Evolutionary conservation across 2,888 invertebrate genomes (phyloP).

Genomic region (Lithophane socia): DNA sequence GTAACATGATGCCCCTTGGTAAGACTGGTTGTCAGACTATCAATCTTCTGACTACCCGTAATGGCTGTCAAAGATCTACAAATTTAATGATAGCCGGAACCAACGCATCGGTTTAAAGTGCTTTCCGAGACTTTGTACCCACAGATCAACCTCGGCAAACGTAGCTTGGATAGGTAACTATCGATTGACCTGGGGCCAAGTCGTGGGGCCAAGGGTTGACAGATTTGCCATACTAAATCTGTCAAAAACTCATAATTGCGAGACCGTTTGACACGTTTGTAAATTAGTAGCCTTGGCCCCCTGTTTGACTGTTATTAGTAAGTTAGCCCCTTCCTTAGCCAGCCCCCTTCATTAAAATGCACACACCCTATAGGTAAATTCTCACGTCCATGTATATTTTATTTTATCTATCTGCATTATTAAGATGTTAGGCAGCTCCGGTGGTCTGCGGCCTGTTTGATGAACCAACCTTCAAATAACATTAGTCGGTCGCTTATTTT

Average conservation of each 20-base stretch:
- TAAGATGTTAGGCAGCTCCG: conserved; percentile 63
- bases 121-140: not conserved
- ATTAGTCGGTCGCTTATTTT: conserved; percentile 66
- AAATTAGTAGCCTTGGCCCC: too few species aligned
- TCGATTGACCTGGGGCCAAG: not conserved
- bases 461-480: conserved; percentile 81
- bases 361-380: conserved; percentile 59
- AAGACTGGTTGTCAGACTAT: not conserved
- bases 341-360: conserved; percentile 7
- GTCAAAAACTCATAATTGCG: too few species aligned
- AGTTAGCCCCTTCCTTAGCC: not conserved
- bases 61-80: not conserved
- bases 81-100: too few species aligned
- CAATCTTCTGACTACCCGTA: not conserved
- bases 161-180: not conserved
- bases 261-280: too few species aligned
- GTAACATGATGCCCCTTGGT: not conserved
- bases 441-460: conserved; percentile 72
- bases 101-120: not conserved
- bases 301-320: not conserved
- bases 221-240: too few species aligned
- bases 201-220: too few species aligned
- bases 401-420: conserved; percentile 68
- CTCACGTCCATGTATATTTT: conserved; percentile 57
- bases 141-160: too few species aligned